Conservation (phyloP, 2,797 vertebrate species). For the Iguana delicatissima region DNA sequence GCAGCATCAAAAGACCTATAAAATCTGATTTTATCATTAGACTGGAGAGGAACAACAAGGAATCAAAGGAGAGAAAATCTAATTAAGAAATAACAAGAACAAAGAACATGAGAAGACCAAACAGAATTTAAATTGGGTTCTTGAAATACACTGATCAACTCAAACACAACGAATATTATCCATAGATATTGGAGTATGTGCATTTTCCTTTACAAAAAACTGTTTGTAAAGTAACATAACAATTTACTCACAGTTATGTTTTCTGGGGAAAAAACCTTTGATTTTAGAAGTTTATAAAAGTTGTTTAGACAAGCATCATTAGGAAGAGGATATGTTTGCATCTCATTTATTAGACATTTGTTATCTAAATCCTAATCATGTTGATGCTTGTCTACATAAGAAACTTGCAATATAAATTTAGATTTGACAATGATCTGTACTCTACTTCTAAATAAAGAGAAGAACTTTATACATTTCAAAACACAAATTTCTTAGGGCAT, state of each 20-base stretch:
- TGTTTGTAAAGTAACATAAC: conserved; percentile 46
- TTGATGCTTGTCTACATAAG: background rate
- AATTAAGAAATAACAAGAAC: conserved; percentile 65
- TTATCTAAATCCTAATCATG: conserved; percentile 18
- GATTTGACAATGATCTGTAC: background rate
- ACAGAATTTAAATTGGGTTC: conserved; percentile 67
- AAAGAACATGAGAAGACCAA: conserved; percentile 61
- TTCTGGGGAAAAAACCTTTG: background rate
- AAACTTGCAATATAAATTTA: background rate
- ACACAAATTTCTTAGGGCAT: background rate
- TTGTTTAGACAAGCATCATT: background rate
- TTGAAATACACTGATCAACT: conserved; percentile 69
- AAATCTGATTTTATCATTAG: conserved; percentile 62
- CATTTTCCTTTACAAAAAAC: conserved; percentile 63
- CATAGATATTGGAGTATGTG: conserved; percentile 64
- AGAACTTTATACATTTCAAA: background rate
- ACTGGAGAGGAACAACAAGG: conserved; percentile 31
- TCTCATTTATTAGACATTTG: conserved; percentile 33
- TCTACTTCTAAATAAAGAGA: conserved; percentile 4
- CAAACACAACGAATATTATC: conserved; percentile 55
- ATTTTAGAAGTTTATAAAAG: conserved; percentile 22
- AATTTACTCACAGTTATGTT: background rate
- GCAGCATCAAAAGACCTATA: conserved; percentile 55
- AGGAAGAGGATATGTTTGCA: background rate
- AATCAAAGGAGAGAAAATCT: conserved; percentile 54